Evolutionary conservation across 2,888 invertebrate species (phyloP).

Genomic region (Drosophila melanosoma): DNA sequence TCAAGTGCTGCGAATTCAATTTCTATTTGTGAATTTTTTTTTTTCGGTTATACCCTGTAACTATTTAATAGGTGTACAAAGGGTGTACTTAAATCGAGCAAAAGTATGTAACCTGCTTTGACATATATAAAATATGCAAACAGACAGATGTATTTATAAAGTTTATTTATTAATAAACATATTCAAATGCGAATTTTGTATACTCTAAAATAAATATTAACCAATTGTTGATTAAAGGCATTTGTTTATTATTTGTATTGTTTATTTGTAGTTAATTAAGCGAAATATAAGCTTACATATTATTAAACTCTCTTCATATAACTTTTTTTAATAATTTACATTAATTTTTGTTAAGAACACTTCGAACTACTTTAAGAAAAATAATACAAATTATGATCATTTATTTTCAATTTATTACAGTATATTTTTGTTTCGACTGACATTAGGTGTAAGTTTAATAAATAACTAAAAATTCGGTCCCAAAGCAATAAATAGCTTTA

Average conservation of each 20-base stretch:
- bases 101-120: background rate
- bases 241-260: background rate
- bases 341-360: background rate
- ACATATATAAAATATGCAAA: background rate
- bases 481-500: background rate
- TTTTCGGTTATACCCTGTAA: conserved; percentile 3
- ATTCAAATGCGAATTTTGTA: background rate
- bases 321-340: background rate
- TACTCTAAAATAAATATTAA: background rate
- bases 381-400: too few relatives aligned
- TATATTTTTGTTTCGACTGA: too few relatives aligned
- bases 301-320: background rate
- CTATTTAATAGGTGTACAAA: background rate
- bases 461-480: too few relatives aligned
- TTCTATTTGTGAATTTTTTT: conserved; percentile 29
- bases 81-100: background rate
- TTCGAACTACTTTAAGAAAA: too few relatives aligned
- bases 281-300: background rate
- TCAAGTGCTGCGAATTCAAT: conserved; percentile 79
- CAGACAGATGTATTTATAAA: background rate
- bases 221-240: background rate
- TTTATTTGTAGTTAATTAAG: background rate
- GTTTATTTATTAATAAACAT: background rate
- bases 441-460: too few relatives aligned
- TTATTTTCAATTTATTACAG: too few relatives aligned